A percentile compares a stretch with the other conserved stretches of the same genome.
These are phyloP conservation scores for Anguilla japonica DNA, from an alignment of 2,113 vertebrate genomes.

Conservation along the genomic window DNA sequence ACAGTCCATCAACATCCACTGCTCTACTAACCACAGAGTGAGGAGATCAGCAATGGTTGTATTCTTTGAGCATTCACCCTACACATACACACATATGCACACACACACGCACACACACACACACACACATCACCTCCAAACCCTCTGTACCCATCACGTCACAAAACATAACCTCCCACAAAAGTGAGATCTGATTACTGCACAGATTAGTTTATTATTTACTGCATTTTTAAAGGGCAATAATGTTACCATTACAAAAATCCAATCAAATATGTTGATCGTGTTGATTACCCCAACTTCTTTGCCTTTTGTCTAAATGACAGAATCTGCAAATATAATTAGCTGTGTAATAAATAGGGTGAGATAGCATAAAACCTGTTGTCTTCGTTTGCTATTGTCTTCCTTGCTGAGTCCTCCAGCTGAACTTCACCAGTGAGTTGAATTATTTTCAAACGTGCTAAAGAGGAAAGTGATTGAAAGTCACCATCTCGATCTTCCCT, in stretches of 20 bases:
- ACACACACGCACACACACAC: background rate
- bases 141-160: constrained; percentile 28
- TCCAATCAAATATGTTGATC: constrained; percentile 46
- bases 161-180: constrained; percentile 43
- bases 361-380: constrained; percentile 53
- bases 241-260: constrained; percentile 39
- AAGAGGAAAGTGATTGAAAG: constrained; percentile 68
- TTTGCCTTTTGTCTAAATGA: constrained; percentile 62
- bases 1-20: background rate
- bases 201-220: constrained; percentile 35
- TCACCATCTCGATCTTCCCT: constrained; percentile 75
- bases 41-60: background rate
- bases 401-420: constrained; percentile 64
- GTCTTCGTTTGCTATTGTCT: constrained; percentile 60
- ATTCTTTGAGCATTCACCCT: background rate
- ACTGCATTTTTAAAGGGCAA: constrained; percentile 48
- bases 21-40: background rate
- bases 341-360: constrained; percentile 55
- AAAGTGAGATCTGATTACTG: constrained; percentile 44
- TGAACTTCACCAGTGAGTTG: constrained; percentile 71
- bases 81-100: background rate
- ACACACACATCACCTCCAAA: background rate
- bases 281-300: constrained; percentile 58
- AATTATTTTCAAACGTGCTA: constrained; percentile 68
- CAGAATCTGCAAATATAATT: constrained; percentile 75